These are phyloP conservation scores for Bettongia penicillata DNA, from an alignment of 2,113 vertebrate species.

Conservation along the genomic window DNA sequence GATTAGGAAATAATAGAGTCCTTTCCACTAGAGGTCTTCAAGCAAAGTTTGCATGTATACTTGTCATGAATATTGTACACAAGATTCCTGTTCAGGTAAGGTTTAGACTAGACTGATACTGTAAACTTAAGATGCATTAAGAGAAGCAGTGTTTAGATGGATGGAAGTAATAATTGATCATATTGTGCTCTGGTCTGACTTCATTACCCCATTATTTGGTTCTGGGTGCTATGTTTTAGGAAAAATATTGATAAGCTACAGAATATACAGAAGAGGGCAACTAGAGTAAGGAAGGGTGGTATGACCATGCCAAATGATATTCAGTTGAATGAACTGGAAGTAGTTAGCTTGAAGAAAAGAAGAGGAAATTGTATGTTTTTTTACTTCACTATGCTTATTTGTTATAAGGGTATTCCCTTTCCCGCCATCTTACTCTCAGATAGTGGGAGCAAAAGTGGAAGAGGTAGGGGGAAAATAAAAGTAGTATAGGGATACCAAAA, in stretches of 20 bases:
- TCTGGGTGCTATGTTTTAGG: background rate
- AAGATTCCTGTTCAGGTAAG: background rate
- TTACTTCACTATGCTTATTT: background rate
- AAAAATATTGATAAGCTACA: background rate
- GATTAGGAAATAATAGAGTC: background rate
- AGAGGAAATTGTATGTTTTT: background rate
- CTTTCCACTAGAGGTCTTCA: background rate
- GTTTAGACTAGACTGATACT: background rate
- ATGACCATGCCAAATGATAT: background rate
- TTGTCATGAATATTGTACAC: background rate
- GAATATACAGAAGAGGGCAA: background rate
- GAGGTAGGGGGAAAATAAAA: background rate
- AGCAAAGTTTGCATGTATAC: background rate
- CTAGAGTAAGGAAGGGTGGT: background rate
- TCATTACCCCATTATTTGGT: background rate
- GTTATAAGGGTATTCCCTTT: background rate
- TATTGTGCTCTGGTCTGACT: background rate
- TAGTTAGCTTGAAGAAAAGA: background rate
- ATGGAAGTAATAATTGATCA: background rate
- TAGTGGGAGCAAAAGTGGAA: background rate
- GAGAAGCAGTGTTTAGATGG: background rate
- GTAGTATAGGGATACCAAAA: background rate
- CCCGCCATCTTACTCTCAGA: background rate
- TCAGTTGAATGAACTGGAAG: background rate
- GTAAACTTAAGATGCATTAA: background rate